Evolutionary conservation across 1,140 invertebrate genomes (phyloP).

Genomic region (Aricia agestis): DNA sequence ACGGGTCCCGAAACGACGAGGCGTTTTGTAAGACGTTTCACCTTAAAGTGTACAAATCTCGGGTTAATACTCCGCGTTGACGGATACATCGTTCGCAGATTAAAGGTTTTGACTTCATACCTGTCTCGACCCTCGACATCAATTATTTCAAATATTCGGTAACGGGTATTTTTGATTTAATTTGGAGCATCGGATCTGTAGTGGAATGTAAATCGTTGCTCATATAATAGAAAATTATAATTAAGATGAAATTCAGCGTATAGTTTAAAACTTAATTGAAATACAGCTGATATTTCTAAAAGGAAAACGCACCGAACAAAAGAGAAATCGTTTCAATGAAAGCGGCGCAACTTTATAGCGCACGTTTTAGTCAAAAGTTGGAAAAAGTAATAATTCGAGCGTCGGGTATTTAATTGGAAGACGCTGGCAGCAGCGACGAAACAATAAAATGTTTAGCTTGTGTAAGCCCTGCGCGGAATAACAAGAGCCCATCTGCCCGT

Average conservation of each 20-base stretch:
- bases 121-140: neutral
- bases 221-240: too few relatives aligned
- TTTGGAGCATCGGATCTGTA: neutral
- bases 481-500: constrained; percentile 49
- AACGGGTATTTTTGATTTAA: constrained; percentile 18
- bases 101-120: neutral
- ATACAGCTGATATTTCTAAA: neutral
- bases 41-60: constrained; percentile 36
- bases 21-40: constrained; percentile 43
- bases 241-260: too few relatives aligned
- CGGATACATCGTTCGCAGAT: neutral
- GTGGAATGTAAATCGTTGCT: neutral
- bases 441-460: constrained; percentile 47
- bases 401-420: constrained; percentile 33
- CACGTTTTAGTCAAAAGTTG: neutral
- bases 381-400: neutral
- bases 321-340: neutral
- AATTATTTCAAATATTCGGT: neutral
- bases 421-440: constrained; percentile 34
- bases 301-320: neutral
- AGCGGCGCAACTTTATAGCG: neutral
- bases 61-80: neutral
- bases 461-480: constrained; percentile 49
- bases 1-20: constrained; percentile 59
- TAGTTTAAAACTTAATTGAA: too few relatives aligned